Evolutionary conservation across 2,797 vertebrate genomes (phyloP).

Genomic region (Crax fasciolata): DNA sequence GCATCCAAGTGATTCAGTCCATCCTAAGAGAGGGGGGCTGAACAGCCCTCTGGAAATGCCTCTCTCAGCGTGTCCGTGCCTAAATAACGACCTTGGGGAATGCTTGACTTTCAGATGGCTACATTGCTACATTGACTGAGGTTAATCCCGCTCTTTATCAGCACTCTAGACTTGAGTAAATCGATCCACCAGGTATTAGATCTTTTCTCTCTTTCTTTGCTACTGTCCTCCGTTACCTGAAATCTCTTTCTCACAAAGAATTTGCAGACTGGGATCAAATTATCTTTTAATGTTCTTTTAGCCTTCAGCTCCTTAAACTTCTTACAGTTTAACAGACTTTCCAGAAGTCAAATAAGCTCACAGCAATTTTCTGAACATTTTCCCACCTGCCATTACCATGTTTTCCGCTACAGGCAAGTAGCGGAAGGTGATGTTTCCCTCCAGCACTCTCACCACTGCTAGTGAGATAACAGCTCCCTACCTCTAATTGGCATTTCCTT

Average conservation of each 20-base stretch:
- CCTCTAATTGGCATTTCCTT: background rate
- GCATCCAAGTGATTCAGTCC: background rate
- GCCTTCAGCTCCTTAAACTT: slow-evolving; percentile 19
- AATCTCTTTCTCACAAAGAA: background rate
- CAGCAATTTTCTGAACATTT: background rate
- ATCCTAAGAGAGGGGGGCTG: background rate
- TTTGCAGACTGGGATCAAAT: background rate
- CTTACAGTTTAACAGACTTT: background rate
- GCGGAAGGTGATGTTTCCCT: background rate
- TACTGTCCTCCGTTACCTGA: background rate
- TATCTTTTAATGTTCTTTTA: background rate
- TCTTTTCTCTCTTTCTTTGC: slow-evolving; percentile 1
- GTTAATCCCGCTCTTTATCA: background rate
- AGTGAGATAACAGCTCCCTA: background rate
- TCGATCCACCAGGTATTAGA: background rate
- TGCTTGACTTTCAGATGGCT: background rate
- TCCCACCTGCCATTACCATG: background rate
- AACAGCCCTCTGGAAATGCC: background rate
- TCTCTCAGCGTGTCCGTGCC: background rate
- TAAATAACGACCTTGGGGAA: background rate
- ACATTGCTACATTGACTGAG: background rate
- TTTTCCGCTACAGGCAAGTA: background rate
- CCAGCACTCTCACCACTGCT: background rate
- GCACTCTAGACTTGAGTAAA: background rate
- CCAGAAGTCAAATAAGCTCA: background rate